Evolutionary conservation across 92 coral and sea anemone genomes (phyloP), one percentile per base, ranked within the genome.

Genomic region (Phenganax stokvisi): DNA sequence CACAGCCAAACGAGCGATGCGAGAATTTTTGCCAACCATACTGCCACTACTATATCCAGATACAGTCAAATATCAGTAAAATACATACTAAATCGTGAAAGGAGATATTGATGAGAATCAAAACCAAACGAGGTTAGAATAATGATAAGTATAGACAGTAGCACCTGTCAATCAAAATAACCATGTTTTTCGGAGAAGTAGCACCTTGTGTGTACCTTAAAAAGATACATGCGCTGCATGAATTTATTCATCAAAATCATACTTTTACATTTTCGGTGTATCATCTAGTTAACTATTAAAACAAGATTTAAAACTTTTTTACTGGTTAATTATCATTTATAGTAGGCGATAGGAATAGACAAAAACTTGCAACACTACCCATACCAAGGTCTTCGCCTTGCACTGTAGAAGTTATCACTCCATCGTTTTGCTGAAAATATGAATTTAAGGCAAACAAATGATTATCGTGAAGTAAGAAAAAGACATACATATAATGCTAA

Each of bases 191-290:
- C 13, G 98, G 97, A 30, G 98, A 94, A 4, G 97, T 87, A 10
- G 94, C 97, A n/a, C 98, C 98, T 83, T 91, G 98, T 55, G 92
- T 91, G 75, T 86, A 94, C 97, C 97, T 92, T 68, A 8, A 56
- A 58, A 29, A 25, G 16, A 6, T 30, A 57, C 15, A 68, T 17
- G 27, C 15, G 30, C 27, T 31, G 10, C 60, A 85, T 54, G n/a
- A 17, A 68, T 62, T 20, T 51, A 7, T n/a, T 17, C 27, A 56
- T 17, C 20, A 56, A 28, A 52, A 51, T 16, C 29, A 37, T 74
- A 52, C 27, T 25, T 29, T 9, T 37, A 20, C 47, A 37, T 37
- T 37, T 37, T 37, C 5, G 47, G 47, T 37, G 47, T 37, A 5
- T 37, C 5, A 37, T 37, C 47, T 20, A 20, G 25, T 20, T 37